These are phyloP conservation scores for Corynorhinus townsendii DNA, from an alignment of 2,113 vertebrate genomes.

Conservation along the genomic window DNA sequence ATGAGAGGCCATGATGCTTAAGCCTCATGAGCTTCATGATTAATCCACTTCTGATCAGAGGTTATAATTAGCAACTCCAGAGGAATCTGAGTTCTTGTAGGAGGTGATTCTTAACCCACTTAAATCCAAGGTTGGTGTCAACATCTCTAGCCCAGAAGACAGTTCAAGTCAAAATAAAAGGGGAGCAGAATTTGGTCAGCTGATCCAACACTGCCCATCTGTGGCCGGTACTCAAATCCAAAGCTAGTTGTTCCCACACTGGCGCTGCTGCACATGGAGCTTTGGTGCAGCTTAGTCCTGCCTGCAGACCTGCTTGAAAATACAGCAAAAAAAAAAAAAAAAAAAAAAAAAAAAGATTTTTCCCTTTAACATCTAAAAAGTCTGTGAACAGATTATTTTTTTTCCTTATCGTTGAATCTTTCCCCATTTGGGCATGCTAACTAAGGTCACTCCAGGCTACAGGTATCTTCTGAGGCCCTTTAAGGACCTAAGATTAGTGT, in stretches of 20 bases:
- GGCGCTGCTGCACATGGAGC: no score
- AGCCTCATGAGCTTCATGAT: background rate
- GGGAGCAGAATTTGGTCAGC: background rate
- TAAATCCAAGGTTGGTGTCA: background rate
- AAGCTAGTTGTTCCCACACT: background rate
- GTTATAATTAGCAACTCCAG: background rate
- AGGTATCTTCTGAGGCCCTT: background rate
- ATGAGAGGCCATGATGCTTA: background rate
- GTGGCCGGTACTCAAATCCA: background rate
- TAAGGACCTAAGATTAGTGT: background rate
- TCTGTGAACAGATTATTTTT: background rate
- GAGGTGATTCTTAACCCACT: background rate
- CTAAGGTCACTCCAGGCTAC: background rate
- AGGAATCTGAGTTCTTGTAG: background rate
- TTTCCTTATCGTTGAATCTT: background rate
- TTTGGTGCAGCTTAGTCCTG: background rate
- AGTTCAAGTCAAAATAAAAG: background rate
- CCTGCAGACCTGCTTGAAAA: background rate
- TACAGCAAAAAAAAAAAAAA: background rate
- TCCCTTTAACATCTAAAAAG: background rate
- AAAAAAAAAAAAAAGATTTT: background rate
- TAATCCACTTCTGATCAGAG: background rate
- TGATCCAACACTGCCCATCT: background rate
- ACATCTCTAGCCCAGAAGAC: background rate
- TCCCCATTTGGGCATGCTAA: background rate